A percentile compares a stretch with the other conserved stretches of the same genome.
These are phyloP conservation scores for Lethrus apterus DNA, from an alignment of 1,140 invertebrate genomes.

Conservation along the genomic window DNA sequence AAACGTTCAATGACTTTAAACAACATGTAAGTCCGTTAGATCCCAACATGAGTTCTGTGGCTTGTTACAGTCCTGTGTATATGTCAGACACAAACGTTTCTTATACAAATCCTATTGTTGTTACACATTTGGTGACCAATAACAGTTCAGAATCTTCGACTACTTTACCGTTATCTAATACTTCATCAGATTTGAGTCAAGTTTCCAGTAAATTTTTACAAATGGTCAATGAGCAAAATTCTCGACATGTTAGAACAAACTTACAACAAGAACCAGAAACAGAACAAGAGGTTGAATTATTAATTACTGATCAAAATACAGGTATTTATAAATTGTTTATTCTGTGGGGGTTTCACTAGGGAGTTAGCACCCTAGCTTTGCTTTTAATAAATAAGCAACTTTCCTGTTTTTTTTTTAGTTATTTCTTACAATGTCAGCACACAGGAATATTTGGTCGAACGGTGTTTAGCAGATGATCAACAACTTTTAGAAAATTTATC, in stretches of 20 bases:
- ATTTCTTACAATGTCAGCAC: conserved; percentile 35
- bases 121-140: conserved; percentile 38
- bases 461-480: conserved; percentile 33
- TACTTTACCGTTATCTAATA: conserved; percentile 6
- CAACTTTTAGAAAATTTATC: conserved; percentile 31
- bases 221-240: conserved; percentile 9
- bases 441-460: conserved; percentile 34
- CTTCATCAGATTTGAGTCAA: not conserved
- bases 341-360: not conserved
- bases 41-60: conserved; percentile 52
- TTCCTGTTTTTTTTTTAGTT: conserved; percentile 17
- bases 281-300: conserved; percentile 36
- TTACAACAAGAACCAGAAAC: conserved; percentile 7
- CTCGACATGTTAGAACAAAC: conserved; percentile 1
- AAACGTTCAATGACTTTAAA: conserved; percentile 47
- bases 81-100: conserved; percentile 39
- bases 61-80: conserved; percentile 49
- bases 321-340: conserved; percentile 21
- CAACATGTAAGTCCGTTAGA: conserved; percentile 51
- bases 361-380: too few relatives aligned
- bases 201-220: conserved; percentile 10
- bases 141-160: not conserved
- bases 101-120: conserved; percentile 47
- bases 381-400: not conserved
- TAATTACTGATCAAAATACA: conserved; percentile 40